Conservation (phyloP, 2,888 invertebrate species). For the Prenolepis imparis region DNA sequence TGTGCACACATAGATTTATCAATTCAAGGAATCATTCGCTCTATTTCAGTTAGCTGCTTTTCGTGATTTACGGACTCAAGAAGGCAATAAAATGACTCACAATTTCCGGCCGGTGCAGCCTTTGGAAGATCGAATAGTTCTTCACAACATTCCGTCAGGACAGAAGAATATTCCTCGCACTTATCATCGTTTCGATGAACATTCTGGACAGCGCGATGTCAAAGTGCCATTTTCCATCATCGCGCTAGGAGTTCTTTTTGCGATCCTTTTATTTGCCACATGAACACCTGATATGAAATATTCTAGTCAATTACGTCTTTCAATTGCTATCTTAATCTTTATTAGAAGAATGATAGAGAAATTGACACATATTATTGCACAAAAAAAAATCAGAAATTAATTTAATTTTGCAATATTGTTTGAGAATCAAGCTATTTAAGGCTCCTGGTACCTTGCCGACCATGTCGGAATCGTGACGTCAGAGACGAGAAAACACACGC, state of each 20-base stretch:
- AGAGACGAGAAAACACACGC: too few relatives aligned
- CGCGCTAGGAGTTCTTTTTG: slow-evolving; percentile 19
- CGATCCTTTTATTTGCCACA: slow-evolving; percentile 18
- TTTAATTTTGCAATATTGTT: not conserved
- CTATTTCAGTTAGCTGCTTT: slow-evolving; percentile 90
- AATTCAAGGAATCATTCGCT: not conserved
- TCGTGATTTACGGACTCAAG: slow-evolving; percentile 89
- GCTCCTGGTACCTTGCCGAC: too few relatives aligned
- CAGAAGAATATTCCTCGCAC: not conserved
- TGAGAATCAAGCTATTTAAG: not conserved
- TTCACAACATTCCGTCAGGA: slow-evolving; percentile 87
- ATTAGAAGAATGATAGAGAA: not conserved
- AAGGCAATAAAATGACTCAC: slow-evolving; percentile 90
- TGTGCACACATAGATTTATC: not conserved
- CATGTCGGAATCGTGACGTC: too few relatives aligned
- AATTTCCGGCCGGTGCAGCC: slow-evolving; percentile 95
- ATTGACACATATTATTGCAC: not conserved
- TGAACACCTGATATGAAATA: slow-evolving; percentile 7
- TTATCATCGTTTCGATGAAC: not conserved
- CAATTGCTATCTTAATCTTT: not conserved
- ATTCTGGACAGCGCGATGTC: slow-evolving; percentile 25
- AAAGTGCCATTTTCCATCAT: slow-evolving; percentile 6
- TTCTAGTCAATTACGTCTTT: slow-evolving; percentile 42
- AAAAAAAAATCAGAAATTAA: not conserved
- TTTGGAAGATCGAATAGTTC: slow-evolving; percentile 90